A percentile compares a stretch with the other conserved stretches of the same genome.
These are phyloP conservation scores for Rotaria magnacalcarata DNA, from an alignment of 2,888 invertebrate genomes.

Conservation along the genomic window DNA sequence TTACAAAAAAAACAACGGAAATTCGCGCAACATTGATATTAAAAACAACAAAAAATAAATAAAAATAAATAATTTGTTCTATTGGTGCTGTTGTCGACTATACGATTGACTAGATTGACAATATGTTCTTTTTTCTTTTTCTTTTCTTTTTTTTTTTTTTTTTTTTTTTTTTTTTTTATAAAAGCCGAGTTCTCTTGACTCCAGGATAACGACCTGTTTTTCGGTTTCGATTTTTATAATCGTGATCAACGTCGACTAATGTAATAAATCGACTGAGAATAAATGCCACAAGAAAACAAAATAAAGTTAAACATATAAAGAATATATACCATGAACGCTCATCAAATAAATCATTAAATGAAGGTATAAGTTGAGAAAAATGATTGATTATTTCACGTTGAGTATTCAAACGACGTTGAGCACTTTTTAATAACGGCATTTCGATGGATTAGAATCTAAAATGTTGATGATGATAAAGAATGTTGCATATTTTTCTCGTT, in stretches of 20 bases:
- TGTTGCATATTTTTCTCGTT: background rate
- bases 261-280: constrained; percentile 6
- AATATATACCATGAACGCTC: constrained; percentile 43
- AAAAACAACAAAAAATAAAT: background rate
- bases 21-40: background rate
- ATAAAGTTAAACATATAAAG: constrained; percentile 37
- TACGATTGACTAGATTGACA: background rate
- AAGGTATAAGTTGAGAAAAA: constrained; percentile 43
- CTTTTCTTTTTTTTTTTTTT: background rate
- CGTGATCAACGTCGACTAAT: constrained; percentile 7
- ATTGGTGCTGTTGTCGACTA: background rate
- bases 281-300: constrained; percentile 40
- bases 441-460: background rate
- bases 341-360: constrained; percentile 44
- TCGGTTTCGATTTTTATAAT: background rate
- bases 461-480: background rate
- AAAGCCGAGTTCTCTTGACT: background rate
- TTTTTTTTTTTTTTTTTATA: background rate
- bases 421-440: background rate
- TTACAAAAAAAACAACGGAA: constrained; percentile 36
- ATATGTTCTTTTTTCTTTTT: background rate
- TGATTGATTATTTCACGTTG: constrained; percentile 43
- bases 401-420: constrained; percentile 38
- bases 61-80: background rate
- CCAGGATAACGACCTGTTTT: background rate